Evolutionary conservation across 2,888 invertebrate species (phyloP).

Genomic region (Gasteruption jaculator): DNA sequence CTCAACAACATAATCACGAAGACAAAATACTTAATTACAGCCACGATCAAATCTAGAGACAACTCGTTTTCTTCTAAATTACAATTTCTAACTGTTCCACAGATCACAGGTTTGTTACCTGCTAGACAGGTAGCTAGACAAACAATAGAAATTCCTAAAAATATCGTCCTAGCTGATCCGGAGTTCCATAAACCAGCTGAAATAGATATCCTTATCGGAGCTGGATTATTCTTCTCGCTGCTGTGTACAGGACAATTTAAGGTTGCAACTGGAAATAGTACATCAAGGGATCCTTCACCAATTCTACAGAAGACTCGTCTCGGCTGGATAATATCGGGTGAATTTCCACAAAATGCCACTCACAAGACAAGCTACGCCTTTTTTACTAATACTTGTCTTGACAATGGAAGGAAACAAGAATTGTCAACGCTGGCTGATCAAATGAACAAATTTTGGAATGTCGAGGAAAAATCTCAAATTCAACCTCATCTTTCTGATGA

Average conservation of each 20-base stretch:
- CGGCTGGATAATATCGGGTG: conserved; percentile 18
- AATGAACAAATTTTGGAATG: conserved; percentile 17
- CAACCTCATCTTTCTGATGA: conserved; percentile 9
- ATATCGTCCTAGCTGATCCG: conserved; percentile 18
- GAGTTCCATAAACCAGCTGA: conserved; percentile 15
- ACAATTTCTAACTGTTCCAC: conserved; percentile 14
- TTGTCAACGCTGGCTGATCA: conserved; percentile 10
- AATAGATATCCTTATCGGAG: conserved; percentile 19
- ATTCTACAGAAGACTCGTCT: conserved; percentile 18
- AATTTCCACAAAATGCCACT: not conserved
- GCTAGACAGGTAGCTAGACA: conserved; percentile 10
- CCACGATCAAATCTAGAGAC: too few relatives aligned
- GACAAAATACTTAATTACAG: too few relatives aligned
- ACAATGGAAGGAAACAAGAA: too few relatives aligned
- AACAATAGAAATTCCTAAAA: conserved; percentile 12
- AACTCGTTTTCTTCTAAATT: conserved; percentile 9
- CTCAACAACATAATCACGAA: too few relatives aligned
- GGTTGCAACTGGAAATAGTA: conserved; percentile 6
- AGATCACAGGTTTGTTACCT: conserved; percentile 18
- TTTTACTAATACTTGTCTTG: too few relatives aligned
- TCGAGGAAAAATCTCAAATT: conserved; percentile 12
- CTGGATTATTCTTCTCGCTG: conserved; percentile 19
- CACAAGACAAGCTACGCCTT: conserved; percentile 10
- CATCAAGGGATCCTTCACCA: too few relatives aligned
- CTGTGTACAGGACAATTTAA: conserved; percentile 12